phyloP scores from a whole-genome alignment of 1,140 invertebrate species.

The Trachymyrmex septentrionalis region DNA sequence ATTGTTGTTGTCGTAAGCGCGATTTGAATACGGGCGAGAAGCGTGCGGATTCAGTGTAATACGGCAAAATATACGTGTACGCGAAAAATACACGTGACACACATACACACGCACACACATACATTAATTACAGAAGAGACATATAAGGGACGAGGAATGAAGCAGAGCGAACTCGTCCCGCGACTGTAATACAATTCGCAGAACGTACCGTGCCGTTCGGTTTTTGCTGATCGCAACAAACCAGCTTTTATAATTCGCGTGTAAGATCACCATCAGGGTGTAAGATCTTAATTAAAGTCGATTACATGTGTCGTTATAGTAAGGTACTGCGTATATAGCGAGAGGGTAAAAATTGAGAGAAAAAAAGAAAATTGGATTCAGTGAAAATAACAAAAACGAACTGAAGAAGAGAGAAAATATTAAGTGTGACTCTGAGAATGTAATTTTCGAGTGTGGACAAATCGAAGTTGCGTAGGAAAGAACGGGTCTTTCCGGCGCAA shows the following conservation, averaged over 20 bases:
- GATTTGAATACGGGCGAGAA: background rate
- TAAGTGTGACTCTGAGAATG: background rate
- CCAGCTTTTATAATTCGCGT: conserved; percentile 52
- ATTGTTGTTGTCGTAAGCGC: background rate
- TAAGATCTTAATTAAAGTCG: conserved; percentile 46
- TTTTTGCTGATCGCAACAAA: conserved; percentile 54
- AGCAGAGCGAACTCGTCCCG: conserved; percentile 16
- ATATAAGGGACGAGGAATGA: conserved; percentile 21
- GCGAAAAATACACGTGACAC: background rate
- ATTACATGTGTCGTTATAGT: conserved; percentile 32
- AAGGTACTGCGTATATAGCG: background rate
- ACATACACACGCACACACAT: background rate
- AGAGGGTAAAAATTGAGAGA: background rate
- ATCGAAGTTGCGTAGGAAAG: conserved; percentile 4
- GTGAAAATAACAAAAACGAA: conserved; percentile 20
- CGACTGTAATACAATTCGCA: conserved; percentile 46
- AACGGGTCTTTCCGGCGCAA: conserved; percentile 18
- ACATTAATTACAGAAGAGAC: background rate
- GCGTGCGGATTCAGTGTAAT: conserved; percentile 58
- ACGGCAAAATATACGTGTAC: conserved; percentile 17
- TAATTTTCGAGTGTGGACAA: conserved; percentile 4
- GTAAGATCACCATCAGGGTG: conserved; percentile 26
- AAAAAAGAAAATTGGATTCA: background rate
- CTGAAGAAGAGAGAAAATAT: background rate
- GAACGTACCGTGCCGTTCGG: conserved; percentile 48